Evolutionary conservation across 2,797 vertebrate genomes (phyloP).

Genomic region (Ficedula albicollis): DNA sequence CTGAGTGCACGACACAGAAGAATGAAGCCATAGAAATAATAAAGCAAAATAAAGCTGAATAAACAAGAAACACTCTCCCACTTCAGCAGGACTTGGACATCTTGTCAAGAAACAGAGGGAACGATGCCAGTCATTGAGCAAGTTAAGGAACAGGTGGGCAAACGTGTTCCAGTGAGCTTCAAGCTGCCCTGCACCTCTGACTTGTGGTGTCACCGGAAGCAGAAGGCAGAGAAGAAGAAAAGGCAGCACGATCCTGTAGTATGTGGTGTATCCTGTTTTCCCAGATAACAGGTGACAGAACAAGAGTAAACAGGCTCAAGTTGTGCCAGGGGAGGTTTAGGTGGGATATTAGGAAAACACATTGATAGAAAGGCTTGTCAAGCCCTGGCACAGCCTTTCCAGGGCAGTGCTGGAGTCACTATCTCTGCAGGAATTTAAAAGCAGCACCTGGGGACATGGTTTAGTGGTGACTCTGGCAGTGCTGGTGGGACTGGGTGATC

Average conservation of each 20-base stretch:
- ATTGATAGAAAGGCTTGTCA: not conserved
- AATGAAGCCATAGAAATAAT: not conserved
- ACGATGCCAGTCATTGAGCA: not conserved
- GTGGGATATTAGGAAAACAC: not conserved
- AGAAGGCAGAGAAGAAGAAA: not conserved
- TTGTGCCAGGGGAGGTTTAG: not conserved
- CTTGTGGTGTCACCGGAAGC: not conserved
- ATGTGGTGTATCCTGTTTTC: not conserved
- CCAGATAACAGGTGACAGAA: not conserved
- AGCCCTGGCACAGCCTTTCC: not conserved
- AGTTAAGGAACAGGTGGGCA: not conserved
- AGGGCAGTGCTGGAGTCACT: not conserved
- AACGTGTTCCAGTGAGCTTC: not conserved
- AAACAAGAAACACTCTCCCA: not conserved
- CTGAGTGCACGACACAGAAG: accelerated
- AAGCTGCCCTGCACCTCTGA: not conserved
- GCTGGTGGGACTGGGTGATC: not conserved
- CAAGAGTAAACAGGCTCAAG: accelerated
- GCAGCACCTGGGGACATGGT: not conserved
- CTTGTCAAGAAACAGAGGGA: not conserved
- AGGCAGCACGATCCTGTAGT: not conserved
- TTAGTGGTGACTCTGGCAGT: not conserved
- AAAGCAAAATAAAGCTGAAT: not conserved
- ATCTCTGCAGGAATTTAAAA: not conserved
- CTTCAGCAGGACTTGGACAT: not conserved